These are phyloP conservation scores for Aramus guarauna DNA, from an alignment of 2,113 vertebrate species.

Conservation along the genomic window DNA sequence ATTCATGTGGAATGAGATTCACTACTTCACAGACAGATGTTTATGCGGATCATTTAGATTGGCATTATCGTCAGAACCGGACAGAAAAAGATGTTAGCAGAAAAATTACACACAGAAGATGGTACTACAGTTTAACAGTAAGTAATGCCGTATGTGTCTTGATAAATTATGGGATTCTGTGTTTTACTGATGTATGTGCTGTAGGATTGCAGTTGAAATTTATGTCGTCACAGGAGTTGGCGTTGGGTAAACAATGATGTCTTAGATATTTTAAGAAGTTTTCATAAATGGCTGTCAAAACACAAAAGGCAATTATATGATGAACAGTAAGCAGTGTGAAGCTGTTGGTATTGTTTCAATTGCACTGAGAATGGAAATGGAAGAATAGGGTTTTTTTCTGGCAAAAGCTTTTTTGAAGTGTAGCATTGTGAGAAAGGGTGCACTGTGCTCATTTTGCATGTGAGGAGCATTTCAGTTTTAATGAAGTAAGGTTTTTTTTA, in stretches of 20 bases:
- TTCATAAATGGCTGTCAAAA: background rate
- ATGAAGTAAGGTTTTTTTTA: background rate
- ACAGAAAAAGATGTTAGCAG: slow-evolving; percentile 94
- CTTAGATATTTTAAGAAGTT: background rate
- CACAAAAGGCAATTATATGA: background rate
- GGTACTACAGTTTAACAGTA: slow-evolving; percentile 96
- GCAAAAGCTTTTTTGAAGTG: background rate
- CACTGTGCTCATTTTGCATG: background rate
- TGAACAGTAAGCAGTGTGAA: background rate
- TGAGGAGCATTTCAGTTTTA: background rate
- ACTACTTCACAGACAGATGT: slow-evolving; percentile 93
- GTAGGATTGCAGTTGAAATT: background rate
- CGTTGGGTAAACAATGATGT: background rate
- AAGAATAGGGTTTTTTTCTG: background rate
- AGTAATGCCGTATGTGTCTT: slow-evolving; percentile 19
- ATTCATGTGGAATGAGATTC: slow-evolving; percentile 97
- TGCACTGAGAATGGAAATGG: background rate
- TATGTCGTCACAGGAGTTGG: background rate
- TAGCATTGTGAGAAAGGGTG: background rate
- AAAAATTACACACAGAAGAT: slow-evolving; percentile 93
- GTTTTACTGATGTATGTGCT: background rate
- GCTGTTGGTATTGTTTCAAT: background rate
- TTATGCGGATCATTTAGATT: slow-evolving; percentile 97
- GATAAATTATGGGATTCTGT: background rate
- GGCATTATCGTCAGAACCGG: slow-evolving; percentile 98